These are phyloP conservation scores for Dasysyrphus albostriatus DNA, from an alignment of 2,888 invertebrate genomes.

Conservation along the genomic window DNA sequence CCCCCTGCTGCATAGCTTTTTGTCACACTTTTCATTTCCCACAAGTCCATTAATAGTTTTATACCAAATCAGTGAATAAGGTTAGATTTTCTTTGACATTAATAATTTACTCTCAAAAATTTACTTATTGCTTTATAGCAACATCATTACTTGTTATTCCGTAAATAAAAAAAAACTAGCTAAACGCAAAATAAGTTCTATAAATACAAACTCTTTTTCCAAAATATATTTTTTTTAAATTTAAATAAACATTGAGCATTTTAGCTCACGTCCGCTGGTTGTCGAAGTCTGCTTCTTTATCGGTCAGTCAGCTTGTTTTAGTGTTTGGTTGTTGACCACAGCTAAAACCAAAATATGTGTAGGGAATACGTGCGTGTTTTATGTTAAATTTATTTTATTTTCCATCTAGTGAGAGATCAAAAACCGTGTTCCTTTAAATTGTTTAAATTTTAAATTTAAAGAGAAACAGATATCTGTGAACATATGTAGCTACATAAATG, in stretches of 20 bases:
- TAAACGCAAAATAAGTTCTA: slow-evolving; percentile 1
- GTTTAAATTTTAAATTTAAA: neutral
- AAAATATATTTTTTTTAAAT: slow-evolving; percentile 6
- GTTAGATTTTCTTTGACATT: slow-evolving; percentile 46
- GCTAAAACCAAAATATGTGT: neutral
- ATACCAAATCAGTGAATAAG: neutral
- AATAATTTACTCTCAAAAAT: slow-evolving; percentile 27
- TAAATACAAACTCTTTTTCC: slow-evolving; percentile 20
- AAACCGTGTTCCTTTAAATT: neutral
- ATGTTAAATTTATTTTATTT: slow-evolving; percentile 30
- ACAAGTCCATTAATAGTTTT: neutral
- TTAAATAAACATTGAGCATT: neutral
- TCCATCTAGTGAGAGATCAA: slow-evolving; percentile 9
- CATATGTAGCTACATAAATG: neutral
- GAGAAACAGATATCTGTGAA: slow-evolving; percentile 1
- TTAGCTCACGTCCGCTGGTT: neutral
- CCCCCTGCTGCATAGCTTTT: neutral
- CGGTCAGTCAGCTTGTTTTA: neutral
- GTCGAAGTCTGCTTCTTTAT: slow-evolving; percentile 7
- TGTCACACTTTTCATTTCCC: slow-evolving; percentile 4
- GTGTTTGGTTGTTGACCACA: neutral
- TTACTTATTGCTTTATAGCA: neutral
- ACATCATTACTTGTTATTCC: no score
- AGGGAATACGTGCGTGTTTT: slow-evolving; percentile 41
- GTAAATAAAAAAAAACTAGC: neutral